A percentile compares a stretch with the other conserved stretches of the same genome.
Evolutionary conservation across 2,113 vertebrate genomes (phyloP).

Genomic region (Rhabdomys dilectus): DNA sequence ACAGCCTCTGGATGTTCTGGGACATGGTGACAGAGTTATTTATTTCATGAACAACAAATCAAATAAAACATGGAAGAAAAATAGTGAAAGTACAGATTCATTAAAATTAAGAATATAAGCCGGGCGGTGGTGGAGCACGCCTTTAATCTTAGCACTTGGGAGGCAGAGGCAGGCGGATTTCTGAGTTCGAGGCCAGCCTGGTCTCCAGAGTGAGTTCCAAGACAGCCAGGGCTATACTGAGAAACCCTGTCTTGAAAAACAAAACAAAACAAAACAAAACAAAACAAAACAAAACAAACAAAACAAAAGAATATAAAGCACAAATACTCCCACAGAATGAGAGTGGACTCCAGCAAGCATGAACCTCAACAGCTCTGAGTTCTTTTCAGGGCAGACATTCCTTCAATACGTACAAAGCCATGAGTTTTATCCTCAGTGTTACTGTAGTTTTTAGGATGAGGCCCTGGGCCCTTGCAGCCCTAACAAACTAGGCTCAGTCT

Average conservation of each 20-base stretch:
- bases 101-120: neutral
- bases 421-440: neutral
- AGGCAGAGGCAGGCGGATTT: too few relatives aligned
- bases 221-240: too few relatives aligned
- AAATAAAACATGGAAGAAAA: too few relatives aligned
- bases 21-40: neutral
- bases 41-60: neutral
- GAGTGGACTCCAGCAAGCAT: neutral
- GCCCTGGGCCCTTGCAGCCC: neutral
- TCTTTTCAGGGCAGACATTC: neutral
- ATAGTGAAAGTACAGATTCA: neutral
- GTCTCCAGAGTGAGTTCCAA: too few relatives aligned
- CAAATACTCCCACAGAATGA: neutral
- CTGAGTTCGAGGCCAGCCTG: too few relatives aligned
- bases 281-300: too few relatives aligned
- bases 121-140: too few relatives aligned
- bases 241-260: too few relatives aligned
- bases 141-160: too few relatives aligned
- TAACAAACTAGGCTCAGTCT: neutral
- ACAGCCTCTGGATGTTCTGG: neutral
- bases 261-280: too few relatives aligned
- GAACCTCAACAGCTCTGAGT: neutral
- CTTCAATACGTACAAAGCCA: neutral
- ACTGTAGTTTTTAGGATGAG: neutral
- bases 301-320: neutral